phyloP scores from a whole-genome alignment of 2,888 invertebrate genomes.

The Apotomis turbidana region DNA sequence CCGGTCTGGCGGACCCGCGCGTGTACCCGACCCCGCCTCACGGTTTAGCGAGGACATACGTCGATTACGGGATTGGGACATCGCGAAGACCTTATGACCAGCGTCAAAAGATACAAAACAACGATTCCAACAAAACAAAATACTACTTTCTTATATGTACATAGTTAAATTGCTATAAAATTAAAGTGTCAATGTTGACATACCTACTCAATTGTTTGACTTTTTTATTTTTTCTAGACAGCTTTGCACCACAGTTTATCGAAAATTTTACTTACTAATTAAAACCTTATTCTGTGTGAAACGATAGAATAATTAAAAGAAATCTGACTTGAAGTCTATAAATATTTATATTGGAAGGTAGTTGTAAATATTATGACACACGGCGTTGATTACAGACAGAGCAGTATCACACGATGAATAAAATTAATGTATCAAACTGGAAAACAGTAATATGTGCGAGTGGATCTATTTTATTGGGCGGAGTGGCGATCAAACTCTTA shows the following conservation, averaged over 20 bases:
- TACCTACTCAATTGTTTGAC: constrained; percentile 57
- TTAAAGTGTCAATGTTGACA: constrained; percentile 51
- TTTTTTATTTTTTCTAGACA: constrained; percentile 20
- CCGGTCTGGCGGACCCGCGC: constrained; percentile 3
- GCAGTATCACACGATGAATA: not conserved
- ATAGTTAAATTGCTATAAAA: constrained; percentile 57
- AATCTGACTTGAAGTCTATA: too few relatives aligned
- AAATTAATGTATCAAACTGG: constrained; percentile 50
- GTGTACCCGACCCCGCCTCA: constrained; percentile 34
- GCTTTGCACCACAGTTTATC: constrained; percentile 14
- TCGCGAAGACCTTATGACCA: constrained; percentile 45
- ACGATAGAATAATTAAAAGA: too few relatives aligned
- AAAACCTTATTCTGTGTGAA: constrained; percentile 6
- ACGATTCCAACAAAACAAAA: constrained; percentile 26
- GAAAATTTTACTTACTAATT: not conserved
- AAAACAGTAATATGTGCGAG: constrained; percentile 47
- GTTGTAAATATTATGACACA: not conserved
- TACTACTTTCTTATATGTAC: constrained; percentile 52
- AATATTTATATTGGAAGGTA: not conserved
- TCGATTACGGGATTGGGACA: constrained; percentile 57
- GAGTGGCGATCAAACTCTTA: constrained; percentile 45
- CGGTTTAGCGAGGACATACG: constrained; percentile 47
- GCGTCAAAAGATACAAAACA: constrained; percentile 29
- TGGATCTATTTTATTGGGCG: constrained; percentile 49
- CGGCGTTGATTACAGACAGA: not conserved